Conservation (phyloP, 2,113 vertebrate species). For the Hippopotamus amphibius region DNA sequence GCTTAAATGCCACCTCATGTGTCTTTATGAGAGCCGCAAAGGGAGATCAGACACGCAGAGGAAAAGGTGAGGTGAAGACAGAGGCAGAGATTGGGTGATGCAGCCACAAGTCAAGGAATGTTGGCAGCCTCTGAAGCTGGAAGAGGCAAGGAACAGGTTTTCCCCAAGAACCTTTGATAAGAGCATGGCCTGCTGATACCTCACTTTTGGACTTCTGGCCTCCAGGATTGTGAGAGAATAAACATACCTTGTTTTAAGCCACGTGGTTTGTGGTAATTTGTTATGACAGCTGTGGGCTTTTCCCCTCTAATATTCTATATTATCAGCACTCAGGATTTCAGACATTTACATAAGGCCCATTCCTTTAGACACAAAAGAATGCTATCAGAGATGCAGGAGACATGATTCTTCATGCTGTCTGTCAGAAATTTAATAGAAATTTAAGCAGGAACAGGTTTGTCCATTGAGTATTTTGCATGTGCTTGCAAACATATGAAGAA, state of each 20-base stretch:
- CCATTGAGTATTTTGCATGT: background rate
- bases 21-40: background rate
- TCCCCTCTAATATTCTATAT: background rate
- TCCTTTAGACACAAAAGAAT: background rate
- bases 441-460: background rate
- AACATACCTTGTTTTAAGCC: background rate
- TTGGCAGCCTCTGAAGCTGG: background rate
- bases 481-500: background rate
- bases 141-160: background rate
- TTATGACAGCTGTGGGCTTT: background rate
- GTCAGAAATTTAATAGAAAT: constrained; percentile 22
- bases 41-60: background rate
- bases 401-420: background rate
- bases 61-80: background rate
- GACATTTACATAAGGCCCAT: background rate
- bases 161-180: background rate
- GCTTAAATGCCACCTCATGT: background rate
- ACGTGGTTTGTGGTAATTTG: background rate
- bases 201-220: background rate
- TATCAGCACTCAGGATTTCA: background rate
- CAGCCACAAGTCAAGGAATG: background rate
- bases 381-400: background rate
- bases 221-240: background rate
- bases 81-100: background rate
- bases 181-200: background rate